Percentiles rank a stretch among this genome's conserved stretches.
Evolutionary conservation across 2,888 invertebrate species (phyloP).

Genomic region (Aricia artaxerxes): DNA sequence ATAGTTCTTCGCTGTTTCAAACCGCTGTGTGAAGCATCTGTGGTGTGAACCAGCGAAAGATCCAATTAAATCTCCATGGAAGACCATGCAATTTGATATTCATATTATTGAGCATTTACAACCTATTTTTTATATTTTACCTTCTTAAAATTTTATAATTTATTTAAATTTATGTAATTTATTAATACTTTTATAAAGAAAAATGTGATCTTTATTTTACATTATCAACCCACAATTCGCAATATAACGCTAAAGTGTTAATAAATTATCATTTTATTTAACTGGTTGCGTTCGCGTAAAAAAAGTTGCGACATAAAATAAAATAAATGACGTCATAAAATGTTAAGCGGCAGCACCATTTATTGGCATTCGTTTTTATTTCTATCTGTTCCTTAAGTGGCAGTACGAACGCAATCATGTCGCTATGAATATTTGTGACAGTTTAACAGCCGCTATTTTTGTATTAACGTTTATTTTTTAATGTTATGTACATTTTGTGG

Average conservation of each 20-base stretch:
- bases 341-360: constrained; percentile 52
- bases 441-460: constrained; percentile 16
- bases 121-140: neutral
- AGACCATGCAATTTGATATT: too few relatives aligned
- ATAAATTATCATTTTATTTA: constrained; percentile 28
- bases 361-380: constrained; percentile 39
- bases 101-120: too few relatives aligned
- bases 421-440: constrained; percentile 28
- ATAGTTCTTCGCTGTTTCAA: too few relatives aligned
- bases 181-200: neutral
- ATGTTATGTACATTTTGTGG: constrained; percentile 13
- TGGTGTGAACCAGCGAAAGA: too few relatives aligned
- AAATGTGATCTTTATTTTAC: neutral
- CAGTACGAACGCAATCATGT: constrained; percentile 29
- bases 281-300: constrained; percentile 38
- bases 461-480: constrained; percentile 5
- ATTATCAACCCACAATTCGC: neutral
- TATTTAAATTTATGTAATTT: neutral
- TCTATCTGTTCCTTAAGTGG: constrained; percentile 33
- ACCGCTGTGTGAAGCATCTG: too few relatives aligned
- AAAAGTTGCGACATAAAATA: constrained; percentile 53
- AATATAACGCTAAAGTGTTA: constrained; percentile 1
- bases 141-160: neutral
- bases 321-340: constrained; percentile 58
- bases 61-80: too few relatives aligned